Percentiles rank a stretch among this genome's conserved stretches.
Conservation (phyloP, 2,113 vertebrate species). For the Mirounga angustirostris region DNA sequence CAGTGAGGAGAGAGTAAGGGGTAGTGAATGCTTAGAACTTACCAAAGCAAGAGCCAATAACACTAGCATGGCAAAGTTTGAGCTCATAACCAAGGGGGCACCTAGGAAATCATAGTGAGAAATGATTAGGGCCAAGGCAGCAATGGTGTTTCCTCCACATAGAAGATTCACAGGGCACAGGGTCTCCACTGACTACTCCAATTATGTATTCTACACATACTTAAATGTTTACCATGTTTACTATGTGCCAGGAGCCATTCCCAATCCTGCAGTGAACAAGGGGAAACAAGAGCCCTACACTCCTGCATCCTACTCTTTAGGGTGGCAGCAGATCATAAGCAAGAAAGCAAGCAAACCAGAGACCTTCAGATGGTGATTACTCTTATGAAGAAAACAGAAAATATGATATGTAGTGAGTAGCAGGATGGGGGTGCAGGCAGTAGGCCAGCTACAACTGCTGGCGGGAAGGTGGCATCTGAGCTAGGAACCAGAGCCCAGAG, state of each 20-base stretch:
- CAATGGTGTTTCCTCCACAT: background rate
- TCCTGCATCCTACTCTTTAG: background rate
- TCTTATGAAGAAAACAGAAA: background rate
- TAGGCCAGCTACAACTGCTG: background rate
- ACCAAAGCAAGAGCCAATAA: background rate
- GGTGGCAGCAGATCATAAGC: background rate
- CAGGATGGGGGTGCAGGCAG: background rate
- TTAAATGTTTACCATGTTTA: background rate
- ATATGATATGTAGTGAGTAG: background rate
- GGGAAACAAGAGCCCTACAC: background rate
- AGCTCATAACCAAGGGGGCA: background rate
- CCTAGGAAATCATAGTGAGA: background rate
- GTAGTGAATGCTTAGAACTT: background rate
- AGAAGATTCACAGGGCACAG: background rate
- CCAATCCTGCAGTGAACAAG: background rate
- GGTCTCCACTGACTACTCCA: background rate
- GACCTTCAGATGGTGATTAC: background rate
- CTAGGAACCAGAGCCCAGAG: background rate
- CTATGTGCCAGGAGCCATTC: background rate
- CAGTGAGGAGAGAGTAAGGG: background rate
- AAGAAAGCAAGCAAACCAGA: background rate
- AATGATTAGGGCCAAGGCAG: background rate
- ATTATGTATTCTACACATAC: background rate
- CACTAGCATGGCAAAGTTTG: background rate
- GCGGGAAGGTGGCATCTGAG: background rate